Evolutionary conservation across 2,888 invertebrate genomes (phyloP).

Genomic region (Pandemis cinnamomeana): DNA sequence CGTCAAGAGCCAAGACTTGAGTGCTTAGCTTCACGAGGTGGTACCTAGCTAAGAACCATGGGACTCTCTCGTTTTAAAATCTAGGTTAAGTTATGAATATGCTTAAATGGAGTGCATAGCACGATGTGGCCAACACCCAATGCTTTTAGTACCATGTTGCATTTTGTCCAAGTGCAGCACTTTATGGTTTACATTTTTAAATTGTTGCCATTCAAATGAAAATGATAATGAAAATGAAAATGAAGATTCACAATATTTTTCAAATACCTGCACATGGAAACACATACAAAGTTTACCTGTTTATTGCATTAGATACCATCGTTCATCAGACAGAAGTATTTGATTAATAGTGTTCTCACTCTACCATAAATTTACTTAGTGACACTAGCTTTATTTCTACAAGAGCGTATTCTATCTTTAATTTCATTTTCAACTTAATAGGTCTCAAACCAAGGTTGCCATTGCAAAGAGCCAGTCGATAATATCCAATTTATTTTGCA

Average conservation of each 20-base stretch:
- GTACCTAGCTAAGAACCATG: not conserved
- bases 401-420: not conserved
- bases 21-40: not conserved
- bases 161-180: not conserved
- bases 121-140: not conserved
- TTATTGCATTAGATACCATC: no score
- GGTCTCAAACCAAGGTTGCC: not conserved
- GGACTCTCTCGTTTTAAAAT: not conserved
- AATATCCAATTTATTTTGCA: slow-evolving; percentile 14
- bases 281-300: no score
- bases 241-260: no score
- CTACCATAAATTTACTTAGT: no score
- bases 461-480: not conserved
- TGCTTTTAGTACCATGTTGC: not conserved
- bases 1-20: not conserved
- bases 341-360: no score
- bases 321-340: no score
- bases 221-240: no score
- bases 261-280: no score
- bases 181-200: not conserved
- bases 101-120: not conserved
- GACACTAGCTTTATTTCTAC: no score
- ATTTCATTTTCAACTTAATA: not conserved
- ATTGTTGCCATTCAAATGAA: no score
- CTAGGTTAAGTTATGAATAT: not conserved